phyloP scores from a whole-genome alignment of 1,140 invertebrate genomes.

The Galleria mellonella region DNA sequence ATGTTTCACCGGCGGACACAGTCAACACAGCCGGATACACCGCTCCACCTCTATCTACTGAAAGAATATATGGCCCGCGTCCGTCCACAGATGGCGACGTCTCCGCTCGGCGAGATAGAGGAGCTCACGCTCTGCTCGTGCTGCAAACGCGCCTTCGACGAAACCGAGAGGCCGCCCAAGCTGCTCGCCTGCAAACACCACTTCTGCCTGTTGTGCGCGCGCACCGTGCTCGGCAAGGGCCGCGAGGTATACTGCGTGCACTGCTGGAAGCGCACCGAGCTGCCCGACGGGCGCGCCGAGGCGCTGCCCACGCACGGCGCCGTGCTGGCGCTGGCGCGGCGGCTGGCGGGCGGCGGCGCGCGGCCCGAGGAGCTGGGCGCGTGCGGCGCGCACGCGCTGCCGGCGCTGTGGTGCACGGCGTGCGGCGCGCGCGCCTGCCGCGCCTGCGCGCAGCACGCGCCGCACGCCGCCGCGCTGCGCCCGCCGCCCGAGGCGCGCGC shows the following conservation, averaged over 20 bases:
- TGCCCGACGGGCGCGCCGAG: conserved; percentile 76
- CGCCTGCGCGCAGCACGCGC: conserved; percentile 78
- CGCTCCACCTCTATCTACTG: no score
- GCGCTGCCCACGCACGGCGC: conserved; percentile 79
- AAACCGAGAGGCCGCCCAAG: conserved; percentile 81
- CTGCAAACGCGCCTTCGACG: conserved; percentile 82
- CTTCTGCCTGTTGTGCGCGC: conserved; percentile 84
- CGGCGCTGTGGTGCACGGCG: conserved; percentile 83
- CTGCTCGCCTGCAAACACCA: conserved; percentile 84
- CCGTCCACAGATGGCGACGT: conserved; percentile 61
- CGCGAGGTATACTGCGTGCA: conserved; percentile 80
- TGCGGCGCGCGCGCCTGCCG: conserved; percentile 79
- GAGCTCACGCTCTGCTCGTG: conserved; percentile 81
- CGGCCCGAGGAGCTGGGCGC: conserved; percentile 75
- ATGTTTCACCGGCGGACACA: no score
- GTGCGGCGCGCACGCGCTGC: conserved; percentile 83
- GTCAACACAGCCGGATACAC: no score
- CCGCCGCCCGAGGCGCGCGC: conserved; percentile 81
- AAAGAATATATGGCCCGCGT: no score
- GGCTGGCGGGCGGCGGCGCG: conserved; percentile 77
- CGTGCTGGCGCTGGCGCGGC: conserved; percentile 78
- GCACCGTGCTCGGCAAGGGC: conserved; percentile 77
- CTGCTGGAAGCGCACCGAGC: conserved; percentile 80
- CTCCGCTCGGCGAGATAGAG: conserved; percentile 78
- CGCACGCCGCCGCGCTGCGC: conserved; percentile 82